Conservation (phyloP, 35 echinoderm and acorn worm species). For the Stichopus chloronotus region DNA sequence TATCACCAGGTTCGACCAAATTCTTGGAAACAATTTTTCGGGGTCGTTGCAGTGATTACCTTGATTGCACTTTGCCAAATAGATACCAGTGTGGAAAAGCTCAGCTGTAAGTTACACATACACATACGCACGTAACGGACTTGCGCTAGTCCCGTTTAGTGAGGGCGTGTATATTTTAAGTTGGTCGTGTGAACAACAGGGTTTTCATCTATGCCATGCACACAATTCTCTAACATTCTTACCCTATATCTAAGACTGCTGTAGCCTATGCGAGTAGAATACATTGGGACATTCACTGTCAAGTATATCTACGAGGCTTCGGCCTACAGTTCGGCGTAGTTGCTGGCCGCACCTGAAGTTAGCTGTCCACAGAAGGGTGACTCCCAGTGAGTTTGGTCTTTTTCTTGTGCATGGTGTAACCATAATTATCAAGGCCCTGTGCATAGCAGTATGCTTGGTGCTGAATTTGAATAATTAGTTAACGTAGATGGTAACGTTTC, state of each 20-base stretch:
- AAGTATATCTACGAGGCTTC: too few species aligned
- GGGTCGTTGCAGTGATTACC: constrained; percentile 9
- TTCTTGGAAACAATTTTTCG: neutral
- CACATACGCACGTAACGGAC: neutral
- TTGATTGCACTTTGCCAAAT: neutral
- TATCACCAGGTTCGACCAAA: neutral
- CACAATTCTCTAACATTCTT: neutral
- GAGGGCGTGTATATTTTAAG: neutral
- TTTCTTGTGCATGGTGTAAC: too few species aligned
- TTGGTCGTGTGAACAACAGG: neutral
- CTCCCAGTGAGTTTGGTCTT: too few species aligned
- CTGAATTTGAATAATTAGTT: too few species aligned
- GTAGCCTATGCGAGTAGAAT: neutral
- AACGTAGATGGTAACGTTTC: too few species aligned
- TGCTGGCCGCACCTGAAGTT: too few species aligned
- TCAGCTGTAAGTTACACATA: neutral
- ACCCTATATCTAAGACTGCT: neutral
- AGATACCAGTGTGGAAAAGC: neutral
- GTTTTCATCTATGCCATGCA: neutral
- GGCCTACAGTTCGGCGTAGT: too few species aligned
- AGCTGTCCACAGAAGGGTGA: too few species aligned
- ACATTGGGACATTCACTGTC: neutral
- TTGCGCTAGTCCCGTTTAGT: neutral
- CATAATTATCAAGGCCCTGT: too few species aligned
- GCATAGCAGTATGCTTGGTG: too few species aligned